Evolutionary conservation across 2,113 vertebrate species (phyloP).

Genomic region (Gadus macrocephalus): DNA sequence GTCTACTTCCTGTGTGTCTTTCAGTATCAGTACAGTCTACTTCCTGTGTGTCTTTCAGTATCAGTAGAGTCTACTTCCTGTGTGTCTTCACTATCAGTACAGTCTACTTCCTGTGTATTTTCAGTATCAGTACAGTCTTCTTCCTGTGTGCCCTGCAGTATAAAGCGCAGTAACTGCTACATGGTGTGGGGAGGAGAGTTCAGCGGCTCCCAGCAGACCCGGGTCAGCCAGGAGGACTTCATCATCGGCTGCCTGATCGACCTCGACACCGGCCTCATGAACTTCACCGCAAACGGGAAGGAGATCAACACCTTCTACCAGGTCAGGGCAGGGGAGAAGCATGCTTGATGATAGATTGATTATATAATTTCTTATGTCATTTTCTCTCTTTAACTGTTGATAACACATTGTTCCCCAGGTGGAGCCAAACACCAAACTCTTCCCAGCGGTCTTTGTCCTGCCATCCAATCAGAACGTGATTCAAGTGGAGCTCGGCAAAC

Average conservation of each 20-base stretch:
- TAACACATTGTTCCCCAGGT: conserved; percentile 69
- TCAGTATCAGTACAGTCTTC: background rate
- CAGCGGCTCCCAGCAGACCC: conserved; percentile 81
- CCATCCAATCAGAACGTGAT: conserved; percentile 87
- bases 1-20: too few species aligned
- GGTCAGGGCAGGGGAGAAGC: conserved; percentile 57
- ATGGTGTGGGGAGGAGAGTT: conserved; percentile 95
- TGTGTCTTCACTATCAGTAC: too few species aligned
- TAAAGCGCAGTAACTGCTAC: conserved; percentile 93
- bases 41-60: too few species aligned
- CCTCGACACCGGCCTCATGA: conserved; percentile 92
- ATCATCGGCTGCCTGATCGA: conserved; percentile 90
- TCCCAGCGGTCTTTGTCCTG: conserved; percentile 85
- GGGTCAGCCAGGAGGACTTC: conserved; percentile 86
- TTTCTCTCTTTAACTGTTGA: background rate
- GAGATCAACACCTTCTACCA: conserved; percentile 96
- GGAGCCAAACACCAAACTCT: conserved; percentile 91
- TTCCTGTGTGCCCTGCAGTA: conserved; percentile 62
- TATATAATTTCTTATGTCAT: background rate
- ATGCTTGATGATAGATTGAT: background rate
- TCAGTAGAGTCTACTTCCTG: too few species aligned
- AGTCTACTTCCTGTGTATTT: too few species aligned
- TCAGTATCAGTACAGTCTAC: too few species aligned
- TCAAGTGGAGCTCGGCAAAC: conserved; percentile 90
- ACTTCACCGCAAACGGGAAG: conserved; percentile 89